Evolutionary conservation across 2,888 invertebrate species (phyloP), one percentile per base, ranked within the genome.

Genomic region (Auanema sp.): DNA sequence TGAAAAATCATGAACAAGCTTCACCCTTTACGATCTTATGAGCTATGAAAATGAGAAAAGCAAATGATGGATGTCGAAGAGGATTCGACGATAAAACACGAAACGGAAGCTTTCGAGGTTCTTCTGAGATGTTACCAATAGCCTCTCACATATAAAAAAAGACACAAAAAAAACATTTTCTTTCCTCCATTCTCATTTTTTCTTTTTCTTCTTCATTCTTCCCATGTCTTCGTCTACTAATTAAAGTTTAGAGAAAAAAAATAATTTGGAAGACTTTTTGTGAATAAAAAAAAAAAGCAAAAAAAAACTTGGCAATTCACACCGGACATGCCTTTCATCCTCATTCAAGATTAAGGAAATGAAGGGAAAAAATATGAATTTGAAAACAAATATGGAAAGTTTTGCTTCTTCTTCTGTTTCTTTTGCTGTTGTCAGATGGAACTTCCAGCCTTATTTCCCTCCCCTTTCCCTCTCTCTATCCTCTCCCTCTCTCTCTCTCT

Each of bases 1-100:
- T 24, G 16, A 51, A 51, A 23, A 51, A 33, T 33, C 33, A 33
- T 33, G 33, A 33, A 18, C 49, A 47, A 47, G 49, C 49, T 47
- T 21, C 49, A 21, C 11, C 49, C 49, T 47, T 16, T 16, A 47
- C 18, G 21, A 47, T 21, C 49, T 21, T 47, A 47, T 18, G 21
- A 47, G 21, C 47, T 18, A 47, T 18, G 16, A 47, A 47, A 21
- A 16, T 47, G 49, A 47, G 49, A 47, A 47, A 47, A 18, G 49
- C 49, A 47, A 47, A 47, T 1, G 21, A 18, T 16, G 21, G 49
- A 47, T 21, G 21, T 18, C 16, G 21, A 33, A 6, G 21, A 1
- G 49, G 1, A 2, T 47, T 47, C 16, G 21, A 47, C 16, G 21
- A 33, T 33, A 33, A 33, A 33, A 33, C 33, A 33, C 33, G 33